Percentiles rank a stretch among this genome's conserved stretches.
Conservation (phyloP, 2,797 vertebrate genomes). For the Chiloscyllium punctatum region DNA sequence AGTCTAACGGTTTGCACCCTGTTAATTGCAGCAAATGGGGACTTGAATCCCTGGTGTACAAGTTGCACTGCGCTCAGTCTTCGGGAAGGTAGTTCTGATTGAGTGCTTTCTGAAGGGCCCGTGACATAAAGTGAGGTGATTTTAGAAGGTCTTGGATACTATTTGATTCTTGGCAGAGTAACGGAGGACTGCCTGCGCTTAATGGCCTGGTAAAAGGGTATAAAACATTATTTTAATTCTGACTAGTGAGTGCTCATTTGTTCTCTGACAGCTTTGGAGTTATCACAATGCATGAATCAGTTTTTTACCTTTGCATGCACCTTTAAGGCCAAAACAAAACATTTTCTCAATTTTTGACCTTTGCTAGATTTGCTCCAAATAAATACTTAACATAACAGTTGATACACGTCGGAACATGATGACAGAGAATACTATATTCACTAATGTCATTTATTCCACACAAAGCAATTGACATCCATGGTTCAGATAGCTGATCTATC, state of each 20-base stretch:
- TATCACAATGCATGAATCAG: background rate
- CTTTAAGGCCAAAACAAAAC: background rate
- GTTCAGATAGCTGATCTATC: background rate
- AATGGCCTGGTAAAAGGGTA: background rate
- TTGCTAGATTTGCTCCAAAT: background rate
- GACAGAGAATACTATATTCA: background rate
- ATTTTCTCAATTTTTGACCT: background rate
- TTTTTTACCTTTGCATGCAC: background rate
- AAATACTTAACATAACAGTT: background rate
- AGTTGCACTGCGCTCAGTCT: background rate
- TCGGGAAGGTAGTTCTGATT: background rate
- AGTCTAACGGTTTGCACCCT: background rate
- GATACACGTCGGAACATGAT: background rate
- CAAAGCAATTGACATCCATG: background rate
- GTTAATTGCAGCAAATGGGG: background rate
- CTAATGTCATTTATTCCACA: background rate
- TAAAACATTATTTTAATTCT: background rate
- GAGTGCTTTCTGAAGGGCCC: background rate
- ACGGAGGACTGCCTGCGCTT: background rate
- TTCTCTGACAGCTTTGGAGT: background rate
- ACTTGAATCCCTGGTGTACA: background rate
- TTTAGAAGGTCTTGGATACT: background rate
- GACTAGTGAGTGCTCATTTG: background rate
- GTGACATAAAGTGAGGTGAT: background rate
- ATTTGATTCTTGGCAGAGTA: background rate